phyloP scores from a whole-genome alignment of 1,140 invertebrate species.

The Drosophila pectinifera region DNA sequence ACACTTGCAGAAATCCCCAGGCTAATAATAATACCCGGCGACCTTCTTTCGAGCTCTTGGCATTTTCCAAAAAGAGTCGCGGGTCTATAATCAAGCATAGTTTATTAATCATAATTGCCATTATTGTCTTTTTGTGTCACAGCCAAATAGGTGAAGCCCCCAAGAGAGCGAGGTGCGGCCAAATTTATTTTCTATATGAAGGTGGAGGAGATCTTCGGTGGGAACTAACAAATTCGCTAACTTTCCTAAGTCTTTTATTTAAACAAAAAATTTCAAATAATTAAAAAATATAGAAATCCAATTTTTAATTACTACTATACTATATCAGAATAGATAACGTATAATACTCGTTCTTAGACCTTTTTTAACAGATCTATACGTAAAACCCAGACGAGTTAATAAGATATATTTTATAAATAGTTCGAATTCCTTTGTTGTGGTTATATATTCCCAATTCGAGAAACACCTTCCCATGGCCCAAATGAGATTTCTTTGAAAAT shows the following conservation, averaged over 20 bases:
- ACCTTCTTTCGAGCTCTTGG: slow-evolving; percentile 37
- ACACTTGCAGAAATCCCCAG: slow-evolving; percentile 67
- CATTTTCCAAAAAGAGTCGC: slow-evolving; percentile 28
- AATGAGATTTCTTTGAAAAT: neutral
- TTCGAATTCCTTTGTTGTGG: slow-evolving; percentile 5
- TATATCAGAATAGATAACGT: neutral
- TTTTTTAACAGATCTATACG: neutral
- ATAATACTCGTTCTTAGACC: neutral
- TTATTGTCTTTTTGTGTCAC: slow-evolving; percentile 33
- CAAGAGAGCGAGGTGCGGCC: slow-evolving; percentile 33
- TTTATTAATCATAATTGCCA: slow-evolving; percentile 53
- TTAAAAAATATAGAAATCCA: too few species aligned
- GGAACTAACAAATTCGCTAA: slow-evolving; percentile 2
- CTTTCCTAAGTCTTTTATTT: neutral
- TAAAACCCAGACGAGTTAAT: neutral
- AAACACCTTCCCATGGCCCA: too few species aligned
- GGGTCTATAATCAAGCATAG: slow-evolving; percentile 40
- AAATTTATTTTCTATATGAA: slow-evolving; percentile 16
- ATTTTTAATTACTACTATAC: too few species aligned
- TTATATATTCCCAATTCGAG: neutral
- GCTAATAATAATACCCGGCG: slow-evolving; percentile 19
- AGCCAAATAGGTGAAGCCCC: slow-evolving; percentile 37
- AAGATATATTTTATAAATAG: neutral
- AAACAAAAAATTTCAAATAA: neutral
- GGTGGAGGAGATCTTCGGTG: slow-evolving; percentile 3